Base-by-base conservation (phyloP, 2,797 vertebrate species). In the Channa striata region DNA sequence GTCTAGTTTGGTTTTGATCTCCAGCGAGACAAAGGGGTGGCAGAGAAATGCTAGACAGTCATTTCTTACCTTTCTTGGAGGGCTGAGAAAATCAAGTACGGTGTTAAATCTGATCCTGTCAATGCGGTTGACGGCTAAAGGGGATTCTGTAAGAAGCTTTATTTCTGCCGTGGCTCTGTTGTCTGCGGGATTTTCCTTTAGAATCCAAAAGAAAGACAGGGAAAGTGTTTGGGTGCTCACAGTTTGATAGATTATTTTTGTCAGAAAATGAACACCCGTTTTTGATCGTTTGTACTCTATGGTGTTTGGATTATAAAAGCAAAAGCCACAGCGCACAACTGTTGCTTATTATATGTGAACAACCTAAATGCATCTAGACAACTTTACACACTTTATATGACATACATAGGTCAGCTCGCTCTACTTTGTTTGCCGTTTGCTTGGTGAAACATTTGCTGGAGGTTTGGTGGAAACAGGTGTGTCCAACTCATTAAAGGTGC, bases 21-120 rank as follows among this genome's bases (percentile, higher is more conserved):
- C 49, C 50, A 12, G 68, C 23, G 39, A 89, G 83, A 85, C 80
- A 89, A 84, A 81, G 58, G n/a, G 72, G 59, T 51, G 80, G 68
- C 58, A 71, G 70, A 80, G 75, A 80, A 83, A 82, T 48, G 67
- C 73, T n/a, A 65, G 51, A 77, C 68, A 79, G 51, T 82, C 62
- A 76, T 80, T 80, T 80, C 74, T 81, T 59, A 82, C 77, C 62
- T 87, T 80, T 84, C 77, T 75, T 77, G 12, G 75, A 68, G 67
- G 77, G 66, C 70, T 90, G 73, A 72, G 68, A 77, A 86, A 88
- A 87, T 89, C 77, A 88, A 87, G 85, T 73, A 74, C 21, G 44
- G 80, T 83, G 82, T 90, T 90, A 82, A 91, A 90, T 80, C 82
- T 89, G 87, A 88, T 89, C 88, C 81, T 75, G 83, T 86, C 89